These are phyloP conservation scores for Pempheris klunzingeri DNA, from an alignment of 2,797 vertebrate genomes.

Conservation along the genomic window DNA sequence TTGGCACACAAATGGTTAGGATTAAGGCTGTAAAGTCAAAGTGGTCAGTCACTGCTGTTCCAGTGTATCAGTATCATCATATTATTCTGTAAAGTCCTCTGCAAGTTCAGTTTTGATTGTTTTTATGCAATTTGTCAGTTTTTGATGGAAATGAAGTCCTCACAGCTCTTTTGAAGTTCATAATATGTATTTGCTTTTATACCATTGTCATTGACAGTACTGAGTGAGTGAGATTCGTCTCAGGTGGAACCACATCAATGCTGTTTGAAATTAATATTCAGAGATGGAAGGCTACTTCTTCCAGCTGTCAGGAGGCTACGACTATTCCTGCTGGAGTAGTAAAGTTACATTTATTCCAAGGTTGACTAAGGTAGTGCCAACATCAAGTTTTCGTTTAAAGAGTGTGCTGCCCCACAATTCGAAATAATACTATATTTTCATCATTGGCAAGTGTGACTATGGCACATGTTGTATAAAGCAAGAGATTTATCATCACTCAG, in stretches of 20 bases:
- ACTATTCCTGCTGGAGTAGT: conserved; percentile 25
- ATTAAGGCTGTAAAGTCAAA: conserved; percentile 43
- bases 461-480: conserved; percentile 18
- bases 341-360: conserved; percentile 36
- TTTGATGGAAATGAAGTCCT: neutral
- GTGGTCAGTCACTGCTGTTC: conserved; percentile 19
- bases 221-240: neutral
- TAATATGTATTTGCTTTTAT: neutral
- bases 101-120: neutral
- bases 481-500: conserved; percentile 52
- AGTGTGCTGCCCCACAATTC: conserved; percentile 4
- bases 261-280: conserved; percentile 17
- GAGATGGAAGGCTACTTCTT: conserved; percentile 13
- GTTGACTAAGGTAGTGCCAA: conserved; percentile 37
- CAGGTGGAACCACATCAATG: neutral
- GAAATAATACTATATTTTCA: conserved; percentile 39
- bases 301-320: conserved; percentile 4
- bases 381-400: conserved; percentile 53
- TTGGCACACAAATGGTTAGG: conserved; percentile 54
- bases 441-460: conserved; percentile 21
- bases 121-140: neutral
- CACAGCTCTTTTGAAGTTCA: neutral
- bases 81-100: too few species aligned
- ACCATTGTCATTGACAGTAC: neutral
- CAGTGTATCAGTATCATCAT: too few species aligned